Evolutionary conservation across 2,888 invertebrate species (phyloP).

Genomic region (Linyphia triangularis): DNA sequence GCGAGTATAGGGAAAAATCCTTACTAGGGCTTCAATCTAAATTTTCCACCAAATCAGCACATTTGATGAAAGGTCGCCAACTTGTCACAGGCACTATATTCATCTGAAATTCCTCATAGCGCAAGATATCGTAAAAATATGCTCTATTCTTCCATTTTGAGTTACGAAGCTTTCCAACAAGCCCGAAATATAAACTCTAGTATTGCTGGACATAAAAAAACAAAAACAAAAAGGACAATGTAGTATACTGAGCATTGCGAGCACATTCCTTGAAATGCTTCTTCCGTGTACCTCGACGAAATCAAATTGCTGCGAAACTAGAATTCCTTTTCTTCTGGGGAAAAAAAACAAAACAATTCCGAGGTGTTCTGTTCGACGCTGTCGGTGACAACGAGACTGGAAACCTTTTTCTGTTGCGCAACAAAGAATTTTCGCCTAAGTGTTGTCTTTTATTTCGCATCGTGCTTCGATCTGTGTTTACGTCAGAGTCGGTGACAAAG

Average conservation of each 20-base stretch:
- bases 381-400: neutral
- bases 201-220: too few relatives aligned
- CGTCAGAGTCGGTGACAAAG: neutral
- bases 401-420: neutral
- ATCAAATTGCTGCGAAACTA: neutral
- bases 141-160: too few relatives aligned
- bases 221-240: neutral
- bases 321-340: neutral
- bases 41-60: too few relatives aligned
- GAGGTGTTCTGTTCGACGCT: neutral
- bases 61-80: too few relatives aligned
- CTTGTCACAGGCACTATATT: too few relatives aligned
- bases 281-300: neutral
- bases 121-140: too few relatives aligned
- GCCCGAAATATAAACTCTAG: too few relatives aligned
- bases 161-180: too few relatives aligned
- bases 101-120: too few relatives aligned
- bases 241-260: neutral
- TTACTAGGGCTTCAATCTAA: too few relatives aligned
- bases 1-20: too few relatives aligned
- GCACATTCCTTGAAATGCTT: slow-evolving; percentile 3
- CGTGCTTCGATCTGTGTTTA: neutral
- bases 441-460: neutral
- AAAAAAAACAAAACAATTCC: neutral
- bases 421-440: slow-evolving; percentile 3